Conservation (phyloP, 1,140 invertebrate species). For the Penaeus chinensis region DNA sequence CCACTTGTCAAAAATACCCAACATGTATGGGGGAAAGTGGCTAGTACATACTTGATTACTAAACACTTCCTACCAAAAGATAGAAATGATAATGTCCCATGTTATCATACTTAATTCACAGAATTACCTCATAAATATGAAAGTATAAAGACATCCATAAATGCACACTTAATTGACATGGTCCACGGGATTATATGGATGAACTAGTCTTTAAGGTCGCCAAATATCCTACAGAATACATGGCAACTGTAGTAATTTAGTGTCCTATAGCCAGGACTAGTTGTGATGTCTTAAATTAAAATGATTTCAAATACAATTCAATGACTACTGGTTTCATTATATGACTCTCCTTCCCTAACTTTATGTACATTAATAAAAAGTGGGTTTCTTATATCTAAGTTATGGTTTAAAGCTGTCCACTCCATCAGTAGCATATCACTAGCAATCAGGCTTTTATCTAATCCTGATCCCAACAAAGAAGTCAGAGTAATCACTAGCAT, state of each 20-base stretch:
- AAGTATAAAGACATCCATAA: constrained; percentile 49
- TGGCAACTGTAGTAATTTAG: constrained; percentile 24
- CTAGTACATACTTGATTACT: too few species aligned
- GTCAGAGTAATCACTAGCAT: constrained; percentile 36
- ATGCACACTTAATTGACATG: constrained; percentile 44
- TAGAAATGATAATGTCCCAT: too few species aligned
- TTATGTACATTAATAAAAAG: constrained; percentile 52
- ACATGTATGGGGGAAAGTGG: too few species aligned
- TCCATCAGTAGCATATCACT: constrained; percentile 43
- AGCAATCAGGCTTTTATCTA: background rate
- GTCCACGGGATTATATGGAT: constrained; percentile 35
- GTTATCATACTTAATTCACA: background rate
- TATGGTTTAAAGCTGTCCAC: constrained; percentile 54
- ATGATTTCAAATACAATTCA: constrained; percentile 19
- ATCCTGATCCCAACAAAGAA: constrained; percentile 7
- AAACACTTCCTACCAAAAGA: too few species aligned
- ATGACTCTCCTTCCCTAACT: constrained; percentile 35
- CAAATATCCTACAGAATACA: background rate
- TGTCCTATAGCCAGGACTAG: constrained; percentile 38
- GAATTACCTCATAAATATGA: constrained; percentile 31
- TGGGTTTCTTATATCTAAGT: constrained; percentile 38
- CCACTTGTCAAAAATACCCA: too few species aligned
- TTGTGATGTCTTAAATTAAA: constrained; percentile 8
- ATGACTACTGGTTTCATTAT: constrained; percentile 28
- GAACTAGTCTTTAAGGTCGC: constrained; percentile 7